A percentile compares a stretch with the other conserved stretches of the same genome.
These are phyloP conservation scores for Marisa cornuarietis DNA, from an alignment of 1,140 invertebrate species.

Conservation along the genomic window DNA sequence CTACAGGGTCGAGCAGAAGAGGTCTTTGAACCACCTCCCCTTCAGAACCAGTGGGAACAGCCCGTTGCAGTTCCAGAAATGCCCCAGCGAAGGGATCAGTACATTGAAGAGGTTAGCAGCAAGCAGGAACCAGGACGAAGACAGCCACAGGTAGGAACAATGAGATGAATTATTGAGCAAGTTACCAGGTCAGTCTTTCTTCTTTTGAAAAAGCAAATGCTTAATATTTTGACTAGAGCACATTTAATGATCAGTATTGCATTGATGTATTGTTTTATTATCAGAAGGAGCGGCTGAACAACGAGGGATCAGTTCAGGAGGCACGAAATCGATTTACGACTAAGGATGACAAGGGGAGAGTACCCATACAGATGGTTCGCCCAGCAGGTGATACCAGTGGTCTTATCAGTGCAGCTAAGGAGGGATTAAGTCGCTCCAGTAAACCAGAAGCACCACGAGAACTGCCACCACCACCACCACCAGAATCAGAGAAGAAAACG, in stretches of 20 bases:
- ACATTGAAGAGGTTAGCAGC: neutral
- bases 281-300: conserved; percentile 29
- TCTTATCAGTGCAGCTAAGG: conserved; percentile 91
- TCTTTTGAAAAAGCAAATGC: too few relatives aligned
- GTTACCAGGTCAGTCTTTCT: too few relatives aligned
- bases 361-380: conserved; percentile 37
- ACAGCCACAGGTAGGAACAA: too few relatives aligned
- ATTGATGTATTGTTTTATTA: too few relatives aligned
- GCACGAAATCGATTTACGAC: conserved; percentile 31
- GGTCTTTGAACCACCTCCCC: conserved; percentile 24
- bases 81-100: neutral
- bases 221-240: too few relatives aligned
- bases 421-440: conserved; percentile 72
- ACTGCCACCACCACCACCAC: conserved; percentile 56
- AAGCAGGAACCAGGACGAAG: too few relatives aligned
- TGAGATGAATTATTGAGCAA: too few relatives aligned
- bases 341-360: conserved; percentile 33
- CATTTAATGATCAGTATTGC: too few relatives aligned
- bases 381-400: conserved; percentile 81
- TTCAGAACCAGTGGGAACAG: conserved; percentile 17
- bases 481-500: conserved; percentile 79
- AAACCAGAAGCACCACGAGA: conserved; percentile 64
- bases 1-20: conserved; percentile 4
- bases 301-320: conserved; percentile 33
- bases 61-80: neutral